Percentiles rank a stretch among this genome's conserved stretches.
Conservation (phyloP, 2,797 vertebrate species). For the Gymnodraco acuticeps region DNA sequence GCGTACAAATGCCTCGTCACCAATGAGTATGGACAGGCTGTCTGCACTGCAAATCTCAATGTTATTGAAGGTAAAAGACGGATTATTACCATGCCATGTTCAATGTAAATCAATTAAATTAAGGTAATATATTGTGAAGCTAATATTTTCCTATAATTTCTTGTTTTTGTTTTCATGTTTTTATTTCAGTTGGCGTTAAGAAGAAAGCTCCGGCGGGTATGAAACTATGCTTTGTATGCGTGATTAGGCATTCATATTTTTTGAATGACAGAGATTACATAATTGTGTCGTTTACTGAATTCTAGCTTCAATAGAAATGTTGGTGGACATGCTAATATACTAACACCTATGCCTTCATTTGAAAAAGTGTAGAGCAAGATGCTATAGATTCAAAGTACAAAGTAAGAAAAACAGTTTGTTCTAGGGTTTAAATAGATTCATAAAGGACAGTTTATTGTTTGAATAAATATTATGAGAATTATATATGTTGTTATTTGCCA, state of each 20-base stretch:
- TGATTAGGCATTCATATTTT: too few relatives aligned
- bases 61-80: slow-evolving; percentile 85
- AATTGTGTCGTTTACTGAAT: not conserved
- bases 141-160: not conserved
- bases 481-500: not conserved
- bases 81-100: not conserved
- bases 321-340: too few relatives aligned
- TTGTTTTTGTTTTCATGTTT: slow-evolving; percentile 12
- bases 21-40: slow-evolving; percentile 89
- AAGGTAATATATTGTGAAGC: not conserved
- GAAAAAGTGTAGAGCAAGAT: not conserved
- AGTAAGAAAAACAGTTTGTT: not conserved
- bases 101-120: not conserved
- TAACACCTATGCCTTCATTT: not conserved
- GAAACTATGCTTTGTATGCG: not conserved
- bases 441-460: not conserved
- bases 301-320: not conserved
- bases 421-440: not conserved
- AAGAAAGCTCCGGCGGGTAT: slow-evolving; percentile 78
- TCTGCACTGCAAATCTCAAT: slow-evolving; percentile 84
- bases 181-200: slow-evolving; percentile 83
- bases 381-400: not conserved
- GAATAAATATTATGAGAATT: not conserved
- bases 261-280: not conserved
- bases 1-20: slow-evolving; percentile 87